These are phyloP conservation scores for Muscina levida DNA, from an alignment of 2,888 invertebrate genomes.

Conservation along the genomic window DNA sequence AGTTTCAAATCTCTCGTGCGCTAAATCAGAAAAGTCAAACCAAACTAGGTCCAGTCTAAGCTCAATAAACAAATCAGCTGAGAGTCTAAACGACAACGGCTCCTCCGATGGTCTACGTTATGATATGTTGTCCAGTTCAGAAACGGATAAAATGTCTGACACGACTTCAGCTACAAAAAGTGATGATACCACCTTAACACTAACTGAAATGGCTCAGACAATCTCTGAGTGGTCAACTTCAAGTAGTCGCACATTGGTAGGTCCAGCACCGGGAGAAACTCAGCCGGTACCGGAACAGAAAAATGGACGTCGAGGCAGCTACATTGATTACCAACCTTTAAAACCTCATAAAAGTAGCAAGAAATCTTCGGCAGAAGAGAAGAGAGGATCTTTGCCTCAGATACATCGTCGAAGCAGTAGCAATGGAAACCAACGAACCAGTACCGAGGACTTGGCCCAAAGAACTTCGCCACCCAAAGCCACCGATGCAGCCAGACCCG, in stretches of 20 bases:
- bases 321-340: constrained; percentile 76
- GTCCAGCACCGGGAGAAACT: constrained; percentile 81
- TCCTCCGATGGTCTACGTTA: constrained; percentile 81
- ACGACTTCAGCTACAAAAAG: constrained; percentile 88
- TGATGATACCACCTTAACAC: constrained; percentile 87
- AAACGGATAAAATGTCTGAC: constrained; percentile 82
- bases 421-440: constrained; percentile 71
- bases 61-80: constrained; percentile 83
- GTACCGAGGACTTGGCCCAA: constrained; percentile 70
- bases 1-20: constrained; percentile 82
- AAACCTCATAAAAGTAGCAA: constrained; percentile 75
- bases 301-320: constrained; percentile 69
- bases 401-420: constrained; percentile 75
- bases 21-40: constrained; percentile 84
- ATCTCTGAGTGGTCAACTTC: constrained; percentile 92
- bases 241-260: constrained; percentile 87
- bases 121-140: constrained; percentile 84
- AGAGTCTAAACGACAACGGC: constrained; percentile 79
- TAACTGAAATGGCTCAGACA: constrained; percentile 87
- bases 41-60: constrained; percentile 82
- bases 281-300: constrained; percentile 62
- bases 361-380: constrained; percentile 75
- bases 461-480: constrained; percentile 66
- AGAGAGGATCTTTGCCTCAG: constrained; percentile 74
- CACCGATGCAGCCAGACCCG: constrained; percentile 61